phyloP scores from a whole-genome alignment of 2,888 invertebrate genomes.

The Diadegma fenestrale region DNA sequence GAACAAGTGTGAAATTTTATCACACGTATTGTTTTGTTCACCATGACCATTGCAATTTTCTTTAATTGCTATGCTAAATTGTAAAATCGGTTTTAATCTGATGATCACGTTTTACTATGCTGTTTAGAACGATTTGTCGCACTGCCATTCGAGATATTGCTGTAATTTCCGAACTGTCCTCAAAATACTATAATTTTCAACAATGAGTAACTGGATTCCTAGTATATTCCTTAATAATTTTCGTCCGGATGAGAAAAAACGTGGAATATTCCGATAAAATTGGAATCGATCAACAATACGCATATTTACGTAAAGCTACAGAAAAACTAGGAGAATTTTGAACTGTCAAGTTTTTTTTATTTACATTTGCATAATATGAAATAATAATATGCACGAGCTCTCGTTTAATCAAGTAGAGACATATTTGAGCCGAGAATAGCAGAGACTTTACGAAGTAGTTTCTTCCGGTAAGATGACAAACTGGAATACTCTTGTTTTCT shows the following conservation, averaged over 20 bases:
- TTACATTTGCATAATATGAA: neutral
- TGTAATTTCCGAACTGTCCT: too few species aligned
- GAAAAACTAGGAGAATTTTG: neutral
- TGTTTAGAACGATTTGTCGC: too few species aligned
- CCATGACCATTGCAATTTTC: too few species aligned
- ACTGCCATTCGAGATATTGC: too few species aligned
- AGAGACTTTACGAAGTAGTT: conserved; percentile 27
- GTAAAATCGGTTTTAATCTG: too few species aligned
- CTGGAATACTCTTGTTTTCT: conserved; percentile 21
- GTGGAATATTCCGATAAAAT: neutral
- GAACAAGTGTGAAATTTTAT: too few species aligned
- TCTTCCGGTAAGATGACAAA: conserved; percentile 38
- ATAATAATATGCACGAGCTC: conserved; percentile 1
- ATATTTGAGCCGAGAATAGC: conserved; percentile 41
- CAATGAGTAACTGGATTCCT: too few species aligned
- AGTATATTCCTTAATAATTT: too few species aligned
- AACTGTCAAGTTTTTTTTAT: neutral
- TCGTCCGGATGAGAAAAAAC: neutral
- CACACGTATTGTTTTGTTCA: too few species aligned
- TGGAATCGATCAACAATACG: neutral
- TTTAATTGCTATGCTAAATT: too few species aligned
- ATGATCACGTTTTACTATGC: too few species aligned
- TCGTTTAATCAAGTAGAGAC: neutral
- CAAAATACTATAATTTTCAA: too few species aligned
- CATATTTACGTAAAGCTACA: neutral